phyloP scores from a whole-genome alignment of 2,888 invertebrate genomes.

The Boloria selene region DNA sequence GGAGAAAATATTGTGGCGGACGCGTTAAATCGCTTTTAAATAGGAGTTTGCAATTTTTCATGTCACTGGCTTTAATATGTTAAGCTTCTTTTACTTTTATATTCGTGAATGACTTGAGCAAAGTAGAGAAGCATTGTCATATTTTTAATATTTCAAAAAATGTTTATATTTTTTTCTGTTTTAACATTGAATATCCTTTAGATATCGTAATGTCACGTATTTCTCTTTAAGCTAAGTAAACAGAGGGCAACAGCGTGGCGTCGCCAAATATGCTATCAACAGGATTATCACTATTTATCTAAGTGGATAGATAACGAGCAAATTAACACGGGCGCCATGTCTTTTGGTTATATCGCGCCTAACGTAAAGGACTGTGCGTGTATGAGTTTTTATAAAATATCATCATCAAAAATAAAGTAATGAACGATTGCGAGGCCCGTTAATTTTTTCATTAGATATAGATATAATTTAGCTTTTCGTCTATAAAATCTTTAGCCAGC shows the following conservation, averaged over 20 bases:
- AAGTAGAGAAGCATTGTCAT: too few species aligned
- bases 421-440: neutral
- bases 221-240: constrained; percentile 47
- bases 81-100: neutral
- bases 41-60: constrained; percentile 50
- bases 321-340: constrained; percentile 58
- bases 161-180: neutral
- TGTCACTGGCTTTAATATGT: constrained; percentile 6
- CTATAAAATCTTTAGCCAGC: too few species aligned
- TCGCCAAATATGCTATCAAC: constrained; percentile 58
- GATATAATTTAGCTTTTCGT: too few species aligned
- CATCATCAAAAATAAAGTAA: constrained; percentile 6
- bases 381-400: constrained; percentile 14
- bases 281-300: constrained; percentile 70
- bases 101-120: too few species aligned
- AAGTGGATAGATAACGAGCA: constrained; percentile 52
- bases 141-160: too few species aligned
- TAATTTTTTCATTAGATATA: too few species aligned
- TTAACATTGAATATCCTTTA: neutral
- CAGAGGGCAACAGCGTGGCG: constrained; percentile 50
- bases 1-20: constrained; percentile 73
- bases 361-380: constrained; percentile 27
- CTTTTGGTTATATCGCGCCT: constrained; percentile 33
- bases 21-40: constrained; percentile 75
- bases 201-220: neutral